These are phyloP conservation scores for Heliconius congener DNA, from an alignment of 1,140 invertebrate genomes.

Conservation along the genomic window DNA sequence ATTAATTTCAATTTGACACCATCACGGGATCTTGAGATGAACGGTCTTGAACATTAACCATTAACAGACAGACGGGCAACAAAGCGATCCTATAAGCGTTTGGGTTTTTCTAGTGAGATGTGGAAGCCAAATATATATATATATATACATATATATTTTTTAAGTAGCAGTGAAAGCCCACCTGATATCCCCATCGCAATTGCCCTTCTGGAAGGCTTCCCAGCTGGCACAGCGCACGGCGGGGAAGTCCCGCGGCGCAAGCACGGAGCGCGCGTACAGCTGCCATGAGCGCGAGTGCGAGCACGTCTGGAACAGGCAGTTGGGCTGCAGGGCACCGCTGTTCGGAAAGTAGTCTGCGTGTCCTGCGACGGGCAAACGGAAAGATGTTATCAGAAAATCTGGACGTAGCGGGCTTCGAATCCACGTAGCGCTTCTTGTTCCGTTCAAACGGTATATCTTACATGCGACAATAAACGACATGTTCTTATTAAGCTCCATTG, in stretches of 20 bases:
- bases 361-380: conserved; percentile 64
- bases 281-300: conserved; percentile 84
- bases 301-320: conserved; percentile 82
- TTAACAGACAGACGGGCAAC: no score
- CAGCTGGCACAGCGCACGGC: conserved; percentile 57
- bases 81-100: no score
- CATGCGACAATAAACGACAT: no score
- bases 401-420: neutral
- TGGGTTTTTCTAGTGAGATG: no score
- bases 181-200: conserved; percentile 52
- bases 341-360: conserved; percentile 92
- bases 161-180: conserved; percentile 15
- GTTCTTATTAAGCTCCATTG: no score
- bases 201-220: conserved; percentile 52
- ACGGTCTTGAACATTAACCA: no score
- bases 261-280: conserved; percentile 84
- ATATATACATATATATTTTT: no score
- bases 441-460: no score
- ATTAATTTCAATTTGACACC: no score
- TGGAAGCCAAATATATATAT: no score
- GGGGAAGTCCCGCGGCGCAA: conserved; percentile 49
- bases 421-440: no score
- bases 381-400: neutral
- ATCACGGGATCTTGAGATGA: no score
- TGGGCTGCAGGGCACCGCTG: conserved; percentile 83